Conservation (phyloP, 1,140 invertebrate genomes). For the Drosophila tani region DNA sequence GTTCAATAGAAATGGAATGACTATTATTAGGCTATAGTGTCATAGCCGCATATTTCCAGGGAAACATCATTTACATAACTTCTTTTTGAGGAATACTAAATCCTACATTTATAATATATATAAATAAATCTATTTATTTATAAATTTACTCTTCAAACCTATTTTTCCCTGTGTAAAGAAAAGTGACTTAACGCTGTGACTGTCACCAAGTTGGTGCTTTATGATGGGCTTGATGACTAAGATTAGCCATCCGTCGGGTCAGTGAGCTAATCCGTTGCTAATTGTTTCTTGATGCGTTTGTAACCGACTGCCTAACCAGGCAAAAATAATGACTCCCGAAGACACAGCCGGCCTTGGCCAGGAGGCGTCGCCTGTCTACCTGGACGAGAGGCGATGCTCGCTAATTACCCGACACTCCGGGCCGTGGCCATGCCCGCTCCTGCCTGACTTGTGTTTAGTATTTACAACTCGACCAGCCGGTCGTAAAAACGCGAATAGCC, state of each 20-base stretch:
- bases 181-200: conserved; percentile 5
- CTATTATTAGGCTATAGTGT: background rate
- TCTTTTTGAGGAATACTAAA: background rate
- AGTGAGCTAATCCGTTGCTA: conserved; percentile 66
- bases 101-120: no score
- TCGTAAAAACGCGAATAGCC: conserved; percentile 63
- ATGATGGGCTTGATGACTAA: conserved; percentile 32
- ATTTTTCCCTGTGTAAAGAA: conserved; percentile 24
- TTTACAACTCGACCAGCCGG: conserved; percentile 43
- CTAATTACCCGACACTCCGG: conserved; percentile 40
- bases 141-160: background rate
- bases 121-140: no score
- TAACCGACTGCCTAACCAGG: conserved; percentile 33
- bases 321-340: background rate
- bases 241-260: conserved; percentile 34
- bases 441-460: conserved; percentile 59
- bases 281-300: conserved; percentile 77
- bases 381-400: conserved; percentile 20
- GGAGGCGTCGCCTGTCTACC: conserved; percentile 43
- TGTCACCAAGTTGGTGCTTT: conserved; percentile 18
- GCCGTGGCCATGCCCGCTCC: conserved; percentile 9
- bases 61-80: background rate
- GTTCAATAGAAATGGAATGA: no score
- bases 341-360: conserved; percentile 25
- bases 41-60: background rate